phyloP scores from a whole-genome alignment of 1,140 invertebrate genomes.

The Physella acuta region DNA sequence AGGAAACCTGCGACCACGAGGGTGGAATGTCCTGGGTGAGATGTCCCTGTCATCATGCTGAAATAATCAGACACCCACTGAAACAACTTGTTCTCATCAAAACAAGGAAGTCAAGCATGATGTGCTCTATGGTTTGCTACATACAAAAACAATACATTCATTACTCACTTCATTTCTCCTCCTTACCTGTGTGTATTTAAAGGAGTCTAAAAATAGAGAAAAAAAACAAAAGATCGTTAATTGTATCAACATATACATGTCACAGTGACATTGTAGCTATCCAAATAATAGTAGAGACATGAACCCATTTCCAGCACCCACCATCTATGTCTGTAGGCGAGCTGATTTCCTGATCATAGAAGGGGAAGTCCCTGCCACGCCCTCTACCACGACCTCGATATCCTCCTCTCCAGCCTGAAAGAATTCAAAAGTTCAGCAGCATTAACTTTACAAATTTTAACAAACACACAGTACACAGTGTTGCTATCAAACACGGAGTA shows the following conservation, averaged over 20 bases:
- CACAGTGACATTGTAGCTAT: background rate
- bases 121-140: background rate
- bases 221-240: background rate
- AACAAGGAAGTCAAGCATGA: no score
- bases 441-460: background rate
- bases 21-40: constrained; percentile 7
- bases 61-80: background rate
- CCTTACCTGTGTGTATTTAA: constrained; percentile 23
- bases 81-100: no score
- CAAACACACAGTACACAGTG: background rate
- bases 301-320: background rate
- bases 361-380: background rate
- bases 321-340: constrained; percentile 9
- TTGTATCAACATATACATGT: background rate
- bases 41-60: constrained; percentile 22
- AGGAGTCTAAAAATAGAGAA: constrained; percentile 15
- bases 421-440: no score
- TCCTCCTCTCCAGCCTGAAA: constrained; percentile 16
- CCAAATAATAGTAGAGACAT: background rate
- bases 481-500: background rate
- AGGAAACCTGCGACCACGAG: background rate
- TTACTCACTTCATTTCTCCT: background rate
- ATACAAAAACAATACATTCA: background rate
- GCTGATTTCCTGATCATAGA: background rate
- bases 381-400: constrained; percentile 8